A percentile compares a stretch with the other conserved stretches of the same genome.
Evolutionary conservation across 2,113 vertebrate genomes (phyloP).

Genomic region (Noturus placidus): DNA sequence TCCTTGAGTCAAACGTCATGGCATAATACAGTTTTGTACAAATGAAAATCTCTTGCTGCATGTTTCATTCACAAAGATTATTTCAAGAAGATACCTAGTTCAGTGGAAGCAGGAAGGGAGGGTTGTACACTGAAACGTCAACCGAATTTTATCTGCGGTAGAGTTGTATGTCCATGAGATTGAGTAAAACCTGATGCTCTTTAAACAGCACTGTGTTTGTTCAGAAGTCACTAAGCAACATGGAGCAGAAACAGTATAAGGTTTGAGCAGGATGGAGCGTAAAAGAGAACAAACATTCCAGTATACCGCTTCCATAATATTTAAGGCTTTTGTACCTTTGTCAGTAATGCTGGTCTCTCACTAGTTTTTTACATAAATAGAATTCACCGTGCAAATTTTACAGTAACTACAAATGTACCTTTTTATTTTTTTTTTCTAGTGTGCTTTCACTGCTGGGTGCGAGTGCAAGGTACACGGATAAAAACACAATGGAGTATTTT

Average conservation of each 20-base stretch:
- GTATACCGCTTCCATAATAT: neutral
- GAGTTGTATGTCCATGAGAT: neutral
- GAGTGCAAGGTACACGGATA: neutral
- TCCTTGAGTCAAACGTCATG: neutral
- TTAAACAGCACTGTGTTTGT: constrained; percentile 8
- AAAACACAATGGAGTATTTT: neutral
- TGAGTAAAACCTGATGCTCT: neutral
- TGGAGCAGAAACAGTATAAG: neutral
- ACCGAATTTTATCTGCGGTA: neutral
- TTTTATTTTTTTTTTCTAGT: neutral
- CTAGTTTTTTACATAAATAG: neutral
- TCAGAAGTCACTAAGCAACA: neutral
- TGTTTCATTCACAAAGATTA: neutral
- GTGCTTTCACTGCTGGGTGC: neutral
- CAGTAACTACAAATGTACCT: neutral
- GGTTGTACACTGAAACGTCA: neutral
- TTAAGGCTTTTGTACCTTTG: neutral
- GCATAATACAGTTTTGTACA: neutral
- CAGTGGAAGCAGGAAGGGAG: neutral
- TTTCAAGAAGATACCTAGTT: neutral
- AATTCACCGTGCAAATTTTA: neutral
- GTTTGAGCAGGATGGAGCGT: neutral
- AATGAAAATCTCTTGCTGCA: neutral
- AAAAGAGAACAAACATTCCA: neutral
- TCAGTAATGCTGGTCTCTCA: neutral